These are phyloP conservation scores for Smutsia gigantea DNA, from an alignment of 2,797 vertebrate genomes.

Conservation along the genomic window DNA sequence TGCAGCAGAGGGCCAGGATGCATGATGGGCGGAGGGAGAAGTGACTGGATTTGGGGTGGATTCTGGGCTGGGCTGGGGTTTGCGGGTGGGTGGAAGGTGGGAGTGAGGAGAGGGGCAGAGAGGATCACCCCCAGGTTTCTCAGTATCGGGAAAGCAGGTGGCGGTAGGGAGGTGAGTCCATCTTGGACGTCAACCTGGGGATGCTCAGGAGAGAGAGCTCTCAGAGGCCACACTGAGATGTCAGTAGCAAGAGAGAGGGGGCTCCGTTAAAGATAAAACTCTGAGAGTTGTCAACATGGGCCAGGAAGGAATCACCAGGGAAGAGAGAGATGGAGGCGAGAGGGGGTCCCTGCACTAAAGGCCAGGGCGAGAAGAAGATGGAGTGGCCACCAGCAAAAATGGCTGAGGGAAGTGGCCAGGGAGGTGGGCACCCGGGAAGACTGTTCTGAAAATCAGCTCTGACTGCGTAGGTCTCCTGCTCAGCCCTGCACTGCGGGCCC, in stretches of 20 bases:
- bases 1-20: accelerated
- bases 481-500: not conserved
- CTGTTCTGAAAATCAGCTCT: not conserved
- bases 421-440: no score
- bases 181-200: not conserved
- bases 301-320: not conserved
- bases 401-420: not conserved
- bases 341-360: not conserved
- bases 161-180: not conserved
- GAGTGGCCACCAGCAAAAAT: not conserved
- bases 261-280: not conserved
- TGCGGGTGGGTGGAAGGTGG: not conserved
- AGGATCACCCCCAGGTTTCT: not conserved
- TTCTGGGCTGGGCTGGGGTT: not conserved
- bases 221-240: not conserved
- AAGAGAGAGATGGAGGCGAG: accelerated
- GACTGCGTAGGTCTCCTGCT: accelerated
- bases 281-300: not conserved
- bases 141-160: not conserved
- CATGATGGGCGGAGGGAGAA: not conserved
- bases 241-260: not conserved
- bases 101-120: not conserved
- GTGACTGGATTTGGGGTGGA: not conserved
- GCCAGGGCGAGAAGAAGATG: not conserved
- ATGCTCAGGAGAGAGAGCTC: not conserved